Conservation (phyloP, 2,113 vertebrate genomes). For the Charadrius vociferus region DNA sequence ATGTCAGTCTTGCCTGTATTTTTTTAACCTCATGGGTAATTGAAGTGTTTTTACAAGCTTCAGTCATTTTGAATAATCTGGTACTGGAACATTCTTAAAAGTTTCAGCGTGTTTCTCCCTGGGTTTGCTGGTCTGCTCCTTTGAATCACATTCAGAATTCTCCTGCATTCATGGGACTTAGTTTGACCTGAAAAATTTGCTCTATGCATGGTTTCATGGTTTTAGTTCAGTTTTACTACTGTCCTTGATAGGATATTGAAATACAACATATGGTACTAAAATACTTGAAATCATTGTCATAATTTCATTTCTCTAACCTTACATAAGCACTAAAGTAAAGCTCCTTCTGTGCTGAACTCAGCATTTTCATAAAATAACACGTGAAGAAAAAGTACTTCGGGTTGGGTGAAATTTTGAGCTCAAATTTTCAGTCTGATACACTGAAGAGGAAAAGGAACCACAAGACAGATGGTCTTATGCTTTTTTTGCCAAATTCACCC, state of each 20-base stretch:
- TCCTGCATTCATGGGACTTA: not conserved
- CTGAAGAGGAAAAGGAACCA: not conserved
- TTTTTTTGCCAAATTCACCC: constrained; percentile 29
- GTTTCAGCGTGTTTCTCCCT: not conserved
- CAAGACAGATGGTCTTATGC: constrained; percentile 37
- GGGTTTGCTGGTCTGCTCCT: not conserved
- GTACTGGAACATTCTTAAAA: not conserved
- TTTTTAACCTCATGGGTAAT: not conserved
- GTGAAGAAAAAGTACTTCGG: not conserved
- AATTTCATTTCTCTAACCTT: not conserved
- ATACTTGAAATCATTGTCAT: not conserved
- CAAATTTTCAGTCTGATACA: not conserved
- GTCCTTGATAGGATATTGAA: not conserved
- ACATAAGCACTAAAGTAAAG: not conserved
- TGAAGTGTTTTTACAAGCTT: not conserved
- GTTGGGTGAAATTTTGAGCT: not conserved
- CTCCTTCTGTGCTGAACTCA: not conserved
- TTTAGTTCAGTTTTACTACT: not conserved
- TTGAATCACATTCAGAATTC: not conserved
- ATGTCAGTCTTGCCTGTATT: not conserved
- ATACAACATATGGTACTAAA: not conserved
- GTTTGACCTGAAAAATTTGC: not conserved
- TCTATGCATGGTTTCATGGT: fast-evolving
- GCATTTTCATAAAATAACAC: not conserved
- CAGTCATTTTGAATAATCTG: not conserved